Percentiles rank a stretch among this genome's conserved stretches.
These are phyloP conservation scores for Pycnonotus jocosus DNA, from an alignment of 2,113 vertebrate genomes.

Conservation along the genomic window DNA sequence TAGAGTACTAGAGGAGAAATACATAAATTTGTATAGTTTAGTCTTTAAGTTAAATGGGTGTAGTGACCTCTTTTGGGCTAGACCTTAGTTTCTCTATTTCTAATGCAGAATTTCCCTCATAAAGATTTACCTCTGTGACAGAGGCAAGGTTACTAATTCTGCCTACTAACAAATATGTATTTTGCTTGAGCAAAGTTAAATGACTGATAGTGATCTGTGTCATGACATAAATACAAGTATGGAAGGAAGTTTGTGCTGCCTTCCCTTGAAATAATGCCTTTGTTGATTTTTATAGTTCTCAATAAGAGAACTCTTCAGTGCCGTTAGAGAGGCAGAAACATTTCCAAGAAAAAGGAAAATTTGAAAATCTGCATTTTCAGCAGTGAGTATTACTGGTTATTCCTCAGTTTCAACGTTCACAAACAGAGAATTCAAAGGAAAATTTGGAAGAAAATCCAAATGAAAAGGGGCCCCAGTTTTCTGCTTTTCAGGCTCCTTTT, in stretches of 20 bases:
- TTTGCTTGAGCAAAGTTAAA: not conserved
- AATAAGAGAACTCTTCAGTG: not conserved
- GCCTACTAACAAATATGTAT: not conserved
- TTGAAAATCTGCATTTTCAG: slow-evolving; percentile 35
- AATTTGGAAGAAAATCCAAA: not conserved
- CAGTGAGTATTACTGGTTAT: not conserved
- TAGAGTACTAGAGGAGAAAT: not conserved
- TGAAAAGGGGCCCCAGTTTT: not conserved
- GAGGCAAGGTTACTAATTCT: not conserved
- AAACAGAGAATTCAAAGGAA: not conserved
- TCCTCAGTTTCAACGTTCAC: not conserved
- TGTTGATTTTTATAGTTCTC: slow-evolving; percentile 6
- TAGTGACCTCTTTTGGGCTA: not conserved
- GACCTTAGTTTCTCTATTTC: not conserved
- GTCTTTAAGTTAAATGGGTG: not conserved
- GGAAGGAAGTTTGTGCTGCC: not conserved
- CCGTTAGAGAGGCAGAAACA: not conserved
- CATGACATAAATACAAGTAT: not conserved
- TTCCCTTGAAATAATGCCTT: not conserved
- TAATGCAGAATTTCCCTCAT: not conserved
- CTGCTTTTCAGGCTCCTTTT: not conserved
- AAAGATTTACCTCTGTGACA: not conserved
- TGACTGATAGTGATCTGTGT: not conserved
- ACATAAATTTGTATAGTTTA: not conserved
- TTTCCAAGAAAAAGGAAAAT: slow-evolving; percentile 43